A percentile compares a stretch with the other conserved stretches of the same genome.
phyloP scores from a whole-genome alignment of 2,113 vertebrate genomes.

The Anhinga anhinga region DNA sequence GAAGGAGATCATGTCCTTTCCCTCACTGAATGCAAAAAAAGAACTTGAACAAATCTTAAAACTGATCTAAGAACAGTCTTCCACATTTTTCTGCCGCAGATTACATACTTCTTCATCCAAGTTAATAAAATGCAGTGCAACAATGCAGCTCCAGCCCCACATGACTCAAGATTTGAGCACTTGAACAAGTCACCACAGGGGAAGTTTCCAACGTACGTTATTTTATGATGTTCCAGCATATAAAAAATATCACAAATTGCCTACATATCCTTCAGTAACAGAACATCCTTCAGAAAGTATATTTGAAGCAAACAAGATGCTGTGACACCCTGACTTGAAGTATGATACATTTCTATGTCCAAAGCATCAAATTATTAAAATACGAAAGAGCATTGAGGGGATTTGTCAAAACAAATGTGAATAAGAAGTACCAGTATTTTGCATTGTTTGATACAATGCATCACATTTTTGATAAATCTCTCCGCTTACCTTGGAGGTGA shows the following conservation, averaged over 20 bases:
- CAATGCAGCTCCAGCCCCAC: background rate
- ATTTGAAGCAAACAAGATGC: background rate
- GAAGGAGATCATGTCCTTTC: background rate
- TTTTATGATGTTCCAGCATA: background rate
- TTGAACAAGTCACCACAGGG: background rate
- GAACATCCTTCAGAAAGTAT: background rate
- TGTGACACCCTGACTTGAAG: background rate
- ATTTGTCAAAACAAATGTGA: background rate
- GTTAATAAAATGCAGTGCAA: background rate
- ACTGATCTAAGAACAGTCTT: background rate
- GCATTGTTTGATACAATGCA: background rate
- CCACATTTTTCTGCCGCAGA: background rate
- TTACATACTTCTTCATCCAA: background rate
- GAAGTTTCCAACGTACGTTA: background rate
- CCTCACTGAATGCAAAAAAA: background rate
- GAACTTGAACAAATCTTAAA: background rate
- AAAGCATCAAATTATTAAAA: background rate
- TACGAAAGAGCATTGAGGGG: background rate
- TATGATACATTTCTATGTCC: background rate
- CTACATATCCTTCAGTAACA: background rate
- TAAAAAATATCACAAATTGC: background rate
- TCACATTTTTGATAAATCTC: background rate
- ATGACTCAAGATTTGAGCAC: background rate
- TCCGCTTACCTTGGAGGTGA: background rate
- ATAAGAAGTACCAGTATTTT: background rate